Evolutionary conservation across 2,888 invertebrate species (phyloP).

Genomic region (Agriopis aurantiaria): DNA sequence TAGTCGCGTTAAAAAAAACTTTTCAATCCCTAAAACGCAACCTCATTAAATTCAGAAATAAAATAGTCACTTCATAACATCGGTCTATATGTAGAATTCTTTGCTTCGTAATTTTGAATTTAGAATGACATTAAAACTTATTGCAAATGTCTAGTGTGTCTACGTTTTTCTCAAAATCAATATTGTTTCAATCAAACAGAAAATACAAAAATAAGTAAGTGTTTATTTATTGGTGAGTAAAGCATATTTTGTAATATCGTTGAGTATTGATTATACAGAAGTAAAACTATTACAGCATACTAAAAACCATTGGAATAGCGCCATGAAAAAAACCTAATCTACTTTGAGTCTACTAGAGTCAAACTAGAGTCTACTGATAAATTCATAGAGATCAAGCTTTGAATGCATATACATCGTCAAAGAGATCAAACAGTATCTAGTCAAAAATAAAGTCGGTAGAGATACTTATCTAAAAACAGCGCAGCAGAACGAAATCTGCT

Average conservation of each 20-base stretch:
- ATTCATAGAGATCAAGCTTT: too few species aligned
- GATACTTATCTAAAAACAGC: background rate
- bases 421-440: background rate
- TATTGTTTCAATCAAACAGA: slow-evolving; percentile 23
- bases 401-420: too few species aligned
- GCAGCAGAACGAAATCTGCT: background rate
- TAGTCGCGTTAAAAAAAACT: too few species aligned
- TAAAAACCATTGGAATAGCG: too few species aligned
- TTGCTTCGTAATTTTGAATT: slow-evolving; percentile 54
- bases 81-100: too few species aligned
- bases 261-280: background rate
- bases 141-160: slow-evolving; percentile 49
- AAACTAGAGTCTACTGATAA: background rate
- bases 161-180: slow-evolving; percentile 16
- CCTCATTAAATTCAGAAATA: background rate
- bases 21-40: background rate
- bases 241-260: background rate
- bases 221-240: slow-evolving; percentile 2
- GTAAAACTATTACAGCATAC: background rate
- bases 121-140: slow-evolving; percentile 62
- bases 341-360: too few species aligned
- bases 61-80: slow-evolving; percentile 13
- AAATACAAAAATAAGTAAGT: slow-evolving; percentile 26
- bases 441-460: background rate
- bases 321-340: too few species aligned